These are phyloP conservation scores for Petrolisthes manimaculis DNA, from an alignment of 2,888 invertebrate species.

Conservation along the genomic window DNA sequence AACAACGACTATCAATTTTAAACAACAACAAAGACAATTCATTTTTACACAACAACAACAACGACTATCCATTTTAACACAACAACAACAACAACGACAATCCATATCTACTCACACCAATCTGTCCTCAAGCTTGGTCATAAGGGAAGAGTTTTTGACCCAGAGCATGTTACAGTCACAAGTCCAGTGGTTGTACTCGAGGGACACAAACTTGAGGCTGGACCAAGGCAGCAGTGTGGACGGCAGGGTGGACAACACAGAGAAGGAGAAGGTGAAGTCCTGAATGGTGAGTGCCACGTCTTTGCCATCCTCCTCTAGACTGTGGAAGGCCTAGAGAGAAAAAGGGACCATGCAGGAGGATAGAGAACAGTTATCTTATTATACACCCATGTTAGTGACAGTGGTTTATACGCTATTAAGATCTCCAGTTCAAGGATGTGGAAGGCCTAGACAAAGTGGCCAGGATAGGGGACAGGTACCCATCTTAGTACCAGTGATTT, in stretches of 20 bases:
- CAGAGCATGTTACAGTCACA: constrained; percentile 54
- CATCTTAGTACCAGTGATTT: no score
- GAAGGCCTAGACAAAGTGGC: no score
- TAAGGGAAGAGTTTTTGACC: constrained; percentile 37
- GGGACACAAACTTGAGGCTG: constrained; percentile 16
- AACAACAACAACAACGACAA: background rate
- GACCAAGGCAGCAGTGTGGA: constrained; percentile 43
- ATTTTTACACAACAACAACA: no score
- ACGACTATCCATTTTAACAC: background rate
- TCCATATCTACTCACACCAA: constrained; percentile 42
- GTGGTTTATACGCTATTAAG: no score
- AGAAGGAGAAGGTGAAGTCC: constrained; percentile 53
- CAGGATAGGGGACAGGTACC: no score
- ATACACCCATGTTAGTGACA: no score
- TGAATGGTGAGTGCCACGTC: constrained; percentile 2
- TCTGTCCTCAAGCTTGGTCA: background rate
- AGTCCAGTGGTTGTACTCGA: constrained; percentile 46
- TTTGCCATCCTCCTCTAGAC: background rate
- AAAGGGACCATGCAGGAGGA: background rate
- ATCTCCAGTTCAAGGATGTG: no score
- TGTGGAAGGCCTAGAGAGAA: constrained; percentile 44
- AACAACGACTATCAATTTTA: background rate
- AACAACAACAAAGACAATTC: background rate
- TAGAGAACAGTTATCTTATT: no score
- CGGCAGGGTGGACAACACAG: constrained; percentile 39